A percentile compares a stretch with the other conserved stretches of the same genome.
Conservation (phyloP, 2,797 vertebrate genomes). For the Thripadectes ignobilis region DNA sequence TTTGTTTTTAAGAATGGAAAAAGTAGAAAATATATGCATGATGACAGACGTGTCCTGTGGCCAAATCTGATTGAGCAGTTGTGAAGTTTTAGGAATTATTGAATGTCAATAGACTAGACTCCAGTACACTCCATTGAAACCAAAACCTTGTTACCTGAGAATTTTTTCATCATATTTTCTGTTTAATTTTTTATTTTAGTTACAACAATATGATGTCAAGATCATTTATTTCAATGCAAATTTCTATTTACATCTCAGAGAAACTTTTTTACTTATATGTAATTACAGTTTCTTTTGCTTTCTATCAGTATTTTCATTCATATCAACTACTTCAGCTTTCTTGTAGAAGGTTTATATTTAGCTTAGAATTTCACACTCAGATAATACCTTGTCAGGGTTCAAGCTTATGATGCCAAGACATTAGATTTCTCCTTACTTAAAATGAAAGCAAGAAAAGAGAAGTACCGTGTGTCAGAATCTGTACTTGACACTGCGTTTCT, state of each 20-base stretch:
- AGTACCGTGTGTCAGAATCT: not conserved
- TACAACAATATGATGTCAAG: fast-evolving
- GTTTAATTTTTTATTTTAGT: not conserved
- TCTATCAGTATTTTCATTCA: not conserved
- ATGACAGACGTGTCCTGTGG: no score
- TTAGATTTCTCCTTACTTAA: not conserved
- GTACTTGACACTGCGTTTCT: not conserved
- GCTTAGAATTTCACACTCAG: not conserved
- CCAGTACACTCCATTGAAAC: not conserved
- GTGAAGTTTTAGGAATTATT: not conserved
- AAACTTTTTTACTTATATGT: not conserved
- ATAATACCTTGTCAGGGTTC: not conserved
- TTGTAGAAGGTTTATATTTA: not conserved
- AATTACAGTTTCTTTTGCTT: not conserved
- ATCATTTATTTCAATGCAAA: not conserved
- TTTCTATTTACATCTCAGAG: not conserved
- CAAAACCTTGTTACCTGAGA: not conserved
- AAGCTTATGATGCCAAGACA: not conserved
- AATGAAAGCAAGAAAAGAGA: not conserved
- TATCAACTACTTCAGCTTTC: not conserved
- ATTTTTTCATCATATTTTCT: not conserved
- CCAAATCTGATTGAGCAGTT: no score
- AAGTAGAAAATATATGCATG: no score
- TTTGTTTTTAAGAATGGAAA: no score
- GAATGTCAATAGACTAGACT: not conserved